These are phyloP conservation scores for Macrophya alboannulata DNA, from an alignment of 2,888 invertebrate species.

Conservation along the genomic window DNA sequence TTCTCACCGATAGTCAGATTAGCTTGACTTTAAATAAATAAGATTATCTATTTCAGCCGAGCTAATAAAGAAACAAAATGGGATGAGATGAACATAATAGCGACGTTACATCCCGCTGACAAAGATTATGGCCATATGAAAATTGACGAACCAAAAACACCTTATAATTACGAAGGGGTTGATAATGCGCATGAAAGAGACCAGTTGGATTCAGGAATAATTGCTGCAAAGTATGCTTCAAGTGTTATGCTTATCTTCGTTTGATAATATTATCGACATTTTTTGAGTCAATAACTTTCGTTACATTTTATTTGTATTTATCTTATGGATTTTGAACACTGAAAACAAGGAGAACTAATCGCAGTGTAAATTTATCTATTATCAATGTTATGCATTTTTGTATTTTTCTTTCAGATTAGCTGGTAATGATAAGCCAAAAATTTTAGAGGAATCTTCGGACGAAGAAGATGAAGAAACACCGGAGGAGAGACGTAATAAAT, in stretches of 20 bases:
- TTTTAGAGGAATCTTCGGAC: slow-evolving; percentile 77
- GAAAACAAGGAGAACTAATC: slow-evolving; percentile 1
- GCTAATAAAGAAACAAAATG: slow-evolving; percentile 88
- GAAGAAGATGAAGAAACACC: slow-evolving; percentile 80
- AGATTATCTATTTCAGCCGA: slow-evolving; percentile 62
- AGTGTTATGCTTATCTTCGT: slow-evolving; percentile 21
- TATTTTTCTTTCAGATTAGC: slow-evolving; percentile 73
- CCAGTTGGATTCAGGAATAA: slow-evolving; percentile 85
- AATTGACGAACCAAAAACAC: slow-evolving; percentile 98
- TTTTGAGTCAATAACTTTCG: slow-evolving; percentile 1
- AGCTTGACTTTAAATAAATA: background rate
- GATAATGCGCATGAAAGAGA: slow-evolving; percentile 85
- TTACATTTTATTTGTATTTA: background rate
- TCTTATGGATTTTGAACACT: background rate
- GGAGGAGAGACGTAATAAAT: slow-evolving; percentile 79
- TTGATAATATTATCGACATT: background rate
- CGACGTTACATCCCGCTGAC: slow-evolving; percentile 97
- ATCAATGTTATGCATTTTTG: background rate
- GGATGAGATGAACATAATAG: slow-evolving; percentile 99
- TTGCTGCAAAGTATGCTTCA: slow-evolving; percentile 88
- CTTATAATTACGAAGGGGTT: slow-evolving; percentile 85
- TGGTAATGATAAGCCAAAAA: slow-evolving; percentile 80
- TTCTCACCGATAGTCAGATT: background rate
- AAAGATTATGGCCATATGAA: slow-evolving; percentile 99
- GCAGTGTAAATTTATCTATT: background rate